Evolutionary conservation across 2,888 invertebrate species (phyloP), one percentile per base, ranked within the genome.

Genomic region (Heliconius cydno): DNA sequence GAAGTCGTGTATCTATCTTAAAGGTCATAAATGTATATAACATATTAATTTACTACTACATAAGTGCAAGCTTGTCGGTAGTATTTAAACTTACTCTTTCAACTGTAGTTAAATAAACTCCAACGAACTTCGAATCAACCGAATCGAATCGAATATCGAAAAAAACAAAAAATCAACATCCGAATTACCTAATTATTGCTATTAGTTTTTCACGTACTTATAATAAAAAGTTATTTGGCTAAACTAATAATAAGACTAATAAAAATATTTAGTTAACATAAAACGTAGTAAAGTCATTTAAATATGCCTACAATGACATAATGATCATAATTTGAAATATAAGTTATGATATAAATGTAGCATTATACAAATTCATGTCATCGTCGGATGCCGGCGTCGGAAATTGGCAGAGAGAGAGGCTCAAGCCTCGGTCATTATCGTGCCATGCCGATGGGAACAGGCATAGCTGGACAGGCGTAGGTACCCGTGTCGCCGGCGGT

Each of bases 401-500:
- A 84, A 85, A 84, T 83, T 85, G 83, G 76, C 77, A 77, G 82
- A 81, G 52, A 52, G 52, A 52, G 52, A 52, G 77, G 80, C 80
- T 80, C 85, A 83, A 84, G 86, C 86, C 81, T 80, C 85, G 83
- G 84, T 87, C 86, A 89, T 90, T 89, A 88, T 84, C 83, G 85
- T 79, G 83, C 80, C 83, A 78, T 79, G 75, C 79, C 87, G 86
- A 87, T 88, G 89, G 86, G 88, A 88, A 88, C 85, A 82, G 82
- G 85, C 82, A 86, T 83, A 80, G 73, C 79, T 74, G 66, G 67
- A 67, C 65, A 70, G 66, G 71, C 66, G 7, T 19, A 7, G 57
- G 57, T 57, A 70, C 75, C 76, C 76, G 38, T 79, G 81, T 79
- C 79, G 94, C 92, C 92, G 85, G 90, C 89, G 92, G 92, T 89